Conservation (phyloP, 2,113 vertebrate species). For the Ifrita kowaldi region DNA sequence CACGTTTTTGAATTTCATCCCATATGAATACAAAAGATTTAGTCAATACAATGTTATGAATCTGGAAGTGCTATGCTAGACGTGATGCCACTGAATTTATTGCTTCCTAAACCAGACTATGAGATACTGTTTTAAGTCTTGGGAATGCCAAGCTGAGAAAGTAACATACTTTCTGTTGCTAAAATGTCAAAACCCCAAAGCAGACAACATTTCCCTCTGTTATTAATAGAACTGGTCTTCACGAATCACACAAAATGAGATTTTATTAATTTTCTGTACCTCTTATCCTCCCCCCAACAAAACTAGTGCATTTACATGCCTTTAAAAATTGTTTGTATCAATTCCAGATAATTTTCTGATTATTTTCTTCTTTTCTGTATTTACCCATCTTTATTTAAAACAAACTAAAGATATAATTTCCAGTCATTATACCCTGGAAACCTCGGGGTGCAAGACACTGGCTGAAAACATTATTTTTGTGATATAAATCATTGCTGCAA, state of each 20-base stretch:
- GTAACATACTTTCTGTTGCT: neutral
- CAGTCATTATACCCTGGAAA: neutral
- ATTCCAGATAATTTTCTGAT: neutral
- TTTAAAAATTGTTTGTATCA: neutral
- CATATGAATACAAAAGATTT: neutral
- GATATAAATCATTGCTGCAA: neutral
- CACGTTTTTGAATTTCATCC: neutral
- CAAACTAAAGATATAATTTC: neutral
- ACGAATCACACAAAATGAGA: fast-evolving
- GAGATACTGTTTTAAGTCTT: neutral
- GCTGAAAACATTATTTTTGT: neutral
- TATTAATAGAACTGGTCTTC: neutral
- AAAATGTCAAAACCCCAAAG: neutral
- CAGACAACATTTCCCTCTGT: neutral
- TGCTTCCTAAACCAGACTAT: neutral
- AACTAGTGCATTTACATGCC: neutral
- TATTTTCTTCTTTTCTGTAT: neutral
- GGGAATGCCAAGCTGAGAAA: neutral
- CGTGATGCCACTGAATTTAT: neutral
- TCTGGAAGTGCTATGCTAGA: neutral
- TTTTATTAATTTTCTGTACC: neutral
- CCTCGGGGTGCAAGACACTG: neutral
- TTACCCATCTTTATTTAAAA: neutral
- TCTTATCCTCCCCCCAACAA: neutral
- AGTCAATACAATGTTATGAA: neutral